Base-by-base conservation (phyloP, 2,113 vertebrate genomes). In the Andinoacara biseriatus region DNA sequence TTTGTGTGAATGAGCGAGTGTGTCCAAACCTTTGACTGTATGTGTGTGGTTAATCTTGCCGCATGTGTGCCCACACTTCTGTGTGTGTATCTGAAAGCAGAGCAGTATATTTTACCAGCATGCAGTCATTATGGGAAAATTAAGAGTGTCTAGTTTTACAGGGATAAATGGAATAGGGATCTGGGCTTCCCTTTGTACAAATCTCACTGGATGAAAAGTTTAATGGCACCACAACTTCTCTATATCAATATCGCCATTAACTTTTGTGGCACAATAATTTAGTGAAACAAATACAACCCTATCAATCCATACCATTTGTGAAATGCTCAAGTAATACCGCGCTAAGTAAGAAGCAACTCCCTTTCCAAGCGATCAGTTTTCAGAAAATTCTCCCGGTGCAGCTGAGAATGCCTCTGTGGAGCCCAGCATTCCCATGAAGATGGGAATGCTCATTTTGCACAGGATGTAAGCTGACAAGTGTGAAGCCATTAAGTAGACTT, bases 341-440 rank as follows among this genome's bases (percentile, higher is more conserved):
- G 65, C 58, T 75, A 90, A 90, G 85, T 88, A 75, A 81, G 56
- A 67, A 88, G 35, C 67, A 18, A 38, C 74, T 76, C 87, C 61
- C 75, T 86, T 77, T 91, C 80, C 87, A 82, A n/a, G 77, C 61
- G 77, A 94, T 92, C 84, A 5, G 61, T 92, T 93, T 93, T 91
- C 91, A 84, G 80, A 91, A 93, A 91, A 85, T 38, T 79, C 67
- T 60, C 58, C 11, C 20, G 40, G 31, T 91, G 87, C 94, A 95
- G 95, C 92, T 95, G 95, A 79, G 90, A 92, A 95, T 92, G 91
- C 62, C 86, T 57, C 76, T 81, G 52, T 22, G 78, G 72, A 74
- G 62, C 46, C 24, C 49, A 82, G 83, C 74, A 77, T 84, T 87
- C 85, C 82, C 76, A 79, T 62, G 76, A 84, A 86, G 81, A 77